Conservation (phyloP, 1,140 invertebrate species). For the Homarus americanus region DNA sequence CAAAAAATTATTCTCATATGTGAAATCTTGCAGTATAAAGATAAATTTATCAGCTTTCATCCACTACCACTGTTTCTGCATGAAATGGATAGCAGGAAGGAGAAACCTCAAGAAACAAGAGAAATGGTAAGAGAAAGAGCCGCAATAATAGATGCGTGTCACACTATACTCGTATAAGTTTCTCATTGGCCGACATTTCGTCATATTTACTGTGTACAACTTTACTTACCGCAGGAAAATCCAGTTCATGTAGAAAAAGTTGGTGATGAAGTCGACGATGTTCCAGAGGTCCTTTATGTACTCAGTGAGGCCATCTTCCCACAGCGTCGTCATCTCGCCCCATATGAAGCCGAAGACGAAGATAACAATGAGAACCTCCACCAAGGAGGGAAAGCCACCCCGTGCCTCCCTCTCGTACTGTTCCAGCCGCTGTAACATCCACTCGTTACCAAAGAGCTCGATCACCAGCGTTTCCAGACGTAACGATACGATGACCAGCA, state of each 20-base stretch:
- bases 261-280: conserved; percentile 96
- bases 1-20: no score
- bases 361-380: conserved; percentile 89
- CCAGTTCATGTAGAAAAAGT: conserved; percentile 95
- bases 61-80: no score
- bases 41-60: no score
- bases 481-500: conserved; percentile 90
- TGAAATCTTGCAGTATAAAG: no score
- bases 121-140: no score
- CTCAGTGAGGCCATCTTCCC: conserved; percentile 91
- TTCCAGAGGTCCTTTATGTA: conserved; percentile 98
- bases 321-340: conserved; percentile 91
- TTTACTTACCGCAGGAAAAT: conserved; percentile 85
- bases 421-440: conserved; percentile 84
- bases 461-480: conserved; percentile 87
- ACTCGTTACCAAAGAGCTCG: conserved; percentile 87
- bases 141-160: no score
- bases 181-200: no score
- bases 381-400: conserved; percentile 89
- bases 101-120: no score
- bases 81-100: no score
- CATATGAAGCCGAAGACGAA: conserved; percentile 85
- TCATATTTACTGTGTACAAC: no score
- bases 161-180: no score
- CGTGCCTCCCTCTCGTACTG: conserved; percentile 88